Evolutionary conservation across 2,797 vertebrate genomes (phyloP).

Genomic region (Amazona ochrocephala): DNA sequence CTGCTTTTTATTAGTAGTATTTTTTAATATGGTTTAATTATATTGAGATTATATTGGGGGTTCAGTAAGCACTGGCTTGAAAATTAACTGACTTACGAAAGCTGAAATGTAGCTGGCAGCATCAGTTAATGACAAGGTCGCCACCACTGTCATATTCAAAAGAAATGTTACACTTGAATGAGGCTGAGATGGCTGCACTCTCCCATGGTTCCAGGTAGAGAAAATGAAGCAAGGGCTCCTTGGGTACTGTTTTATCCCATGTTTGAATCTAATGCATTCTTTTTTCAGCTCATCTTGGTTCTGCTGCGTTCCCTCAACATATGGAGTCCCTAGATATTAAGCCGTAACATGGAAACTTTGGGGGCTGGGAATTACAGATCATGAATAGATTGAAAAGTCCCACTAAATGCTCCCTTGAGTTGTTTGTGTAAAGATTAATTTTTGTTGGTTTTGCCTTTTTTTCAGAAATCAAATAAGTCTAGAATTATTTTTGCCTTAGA

Average conservation of each 20-base stretch:
- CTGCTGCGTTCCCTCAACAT: conserved; percentile 82
- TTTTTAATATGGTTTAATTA: conserved; percentile 66
- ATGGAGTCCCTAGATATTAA: conserved; percentile 81
- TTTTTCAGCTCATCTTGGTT: conserved; percentile 78
- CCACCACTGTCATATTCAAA: conserved; percentile 82
- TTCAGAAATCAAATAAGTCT: conserved; percentile 71
- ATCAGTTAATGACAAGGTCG: conserved; percentile 84
- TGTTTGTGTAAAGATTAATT: conserved; percentile 75
- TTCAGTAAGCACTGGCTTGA: conserved; percentile 76
- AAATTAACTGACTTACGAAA: conserved; percentile 84
- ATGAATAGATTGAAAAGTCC: conserved; percentile 83
- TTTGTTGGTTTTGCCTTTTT: conserved; percentile 72
- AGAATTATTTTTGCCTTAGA: conserved; percentile 69
- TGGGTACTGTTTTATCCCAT: conserved; percentile 72
- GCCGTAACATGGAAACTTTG: conserved; percentile 78
- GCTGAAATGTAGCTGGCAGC: conserved; percentile 75
- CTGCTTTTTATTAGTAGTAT: not conserved
- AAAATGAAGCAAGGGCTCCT: conserved; percentile 78
- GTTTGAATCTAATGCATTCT: conserved; percentile 76
- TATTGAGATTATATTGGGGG: conserved; percentile 71
- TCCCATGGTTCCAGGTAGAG: conserved; percentile 81
- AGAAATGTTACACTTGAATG: conserved; percentile 85
- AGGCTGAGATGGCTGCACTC: conserved; percentile 77
- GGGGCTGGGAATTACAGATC: conserved; percentile 79
- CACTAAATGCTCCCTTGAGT: conserved; percentile 77